Evolutionary conservation across 2,797 vertebrate genomes (phyloP).

Genomic region (Sternotherus odoratus): DNA sequence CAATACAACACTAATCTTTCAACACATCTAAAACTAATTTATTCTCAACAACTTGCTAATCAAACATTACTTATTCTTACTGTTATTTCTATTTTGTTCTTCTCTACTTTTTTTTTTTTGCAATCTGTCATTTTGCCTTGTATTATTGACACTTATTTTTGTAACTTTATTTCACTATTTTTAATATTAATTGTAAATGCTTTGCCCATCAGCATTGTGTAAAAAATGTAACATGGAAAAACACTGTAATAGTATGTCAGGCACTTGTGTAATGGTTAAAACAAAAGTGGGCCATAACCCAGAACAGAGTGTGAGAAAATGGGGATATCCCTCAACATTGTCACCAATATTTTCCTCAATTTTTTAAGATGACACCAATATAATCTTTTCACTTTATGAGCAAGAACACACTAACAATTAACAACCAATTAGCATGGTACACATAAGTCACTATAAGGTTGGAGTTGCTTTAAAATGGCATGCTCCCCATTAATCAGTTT

Average conservation of each 20-base stretch:
- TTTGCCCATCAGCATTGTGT: background rate
- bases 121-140: background rate
- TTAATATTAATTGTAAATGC: background rate
- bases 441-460: fast-evolving
- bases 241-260: fast-evolving
- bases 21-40: constrained; percentile 19
- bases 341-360: background rate
- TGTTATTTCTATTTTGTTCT: constrained; percentile 1
- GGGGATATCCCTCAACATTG: background rate
- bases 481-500: background rate
- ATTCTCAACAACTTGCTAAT: background rate
- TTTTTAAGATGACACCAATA: background rate
- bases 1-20: background rate
- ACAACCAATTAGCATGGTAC: background rate
- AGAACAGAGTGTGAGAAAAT: background rate
- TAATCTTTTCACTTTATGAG: background rate
- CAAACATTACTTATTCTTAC: background rate
- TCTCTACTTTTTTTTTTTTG: background rate
- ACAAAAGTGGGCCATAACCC: background rate
- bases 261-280: fast-evolving
- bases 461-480: fast-evolving
- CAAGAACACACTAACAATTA: fast-evolving
- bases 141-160: background rate
- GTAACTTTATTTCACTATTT: background rate
- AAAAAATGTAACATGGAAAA: background rate